phyloP scores from a whole-genome alignment of 2,113 vertebrate genomes.

The Polyodon spathula region DNA sequence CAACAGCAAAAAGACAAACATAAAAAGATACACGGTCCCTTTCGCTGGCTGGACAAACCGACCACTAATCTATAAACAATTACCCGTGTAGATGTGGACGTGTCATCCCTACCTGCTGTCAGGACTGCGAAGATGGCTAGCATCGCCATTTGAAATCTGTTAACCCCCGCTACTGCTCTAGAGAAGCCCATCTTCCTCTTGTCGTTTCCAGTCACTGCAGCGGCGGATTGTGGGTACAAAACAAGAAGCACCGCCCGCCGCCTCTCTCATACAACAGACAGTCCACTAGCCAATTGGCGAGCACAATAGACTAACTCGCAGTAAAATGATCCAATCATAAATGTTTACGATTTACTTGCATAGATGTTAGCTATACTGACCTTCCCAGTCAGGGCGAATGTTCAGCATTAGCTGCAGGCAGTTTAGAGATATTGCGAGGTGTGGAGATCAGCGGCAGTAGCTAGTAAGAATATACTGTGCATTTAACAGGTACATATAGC shows the following conservation, averaged over 20 bases:
- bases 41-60: neutral
- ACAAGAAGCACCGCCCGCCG: neutral
- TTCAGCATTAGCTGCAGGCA: too few relatives aligned
- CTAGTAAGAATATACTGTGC: too few relatives aligned
- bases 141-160: neutral
- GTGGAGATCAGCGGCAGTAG: too few relatives aligned
- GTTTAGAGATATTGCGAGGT: too few relatives aligned
- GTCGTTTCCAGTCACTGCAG: neutral
- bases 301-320: too few relatives aligned
- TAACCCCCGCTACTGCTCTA: neutral
- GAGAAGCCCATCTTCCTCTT: neutral
- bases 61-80: neutral
- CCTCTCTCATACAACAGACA: neutral
- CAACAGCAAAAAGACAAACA: too few relatives aligned
- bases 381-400: too few relatives aligned
- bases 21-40: neutral
- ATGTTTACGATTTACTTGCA: too few relatives aligned
- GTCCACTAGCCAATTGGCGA: neutral
- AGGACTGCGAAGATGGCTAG: neutral
- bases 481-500: too few relatives aligned
- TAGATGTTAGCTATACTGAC: too few relatives aligned
- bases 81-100: neutral
- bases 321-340: too few relatives aligned
- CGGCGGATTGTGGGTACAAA: neutral
- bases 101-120: neutral